Evolutionary conservation across 2,797 vertebrate genomes (phyloP).

Genomic region (Gymnoscopelus microlampas): DNA sequence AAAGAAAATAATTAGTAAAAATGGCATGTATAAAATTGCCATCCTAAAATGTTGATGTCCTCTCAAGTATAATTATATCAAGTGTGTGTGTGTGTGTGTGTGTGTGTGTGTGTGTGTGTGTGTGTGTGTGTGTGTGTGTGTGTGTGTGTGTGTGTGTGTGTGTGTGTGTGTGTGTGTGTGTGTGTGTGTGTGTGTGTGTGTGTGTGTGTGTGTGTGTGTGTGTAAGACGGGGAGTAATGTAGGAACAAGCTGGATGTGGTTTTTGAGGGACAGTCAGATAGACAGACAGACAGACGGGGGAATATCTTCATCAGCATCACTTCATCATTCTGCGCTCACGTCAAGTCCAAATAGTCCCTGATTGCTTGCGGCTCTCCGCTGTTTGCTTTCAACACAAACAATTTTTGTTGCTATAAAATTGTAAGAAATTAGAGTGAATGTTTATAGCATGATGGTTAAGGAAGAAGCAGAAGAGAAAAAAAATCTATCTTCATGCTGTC

Average conservation of each 20-base stretch:
- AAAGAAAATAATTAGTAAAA: too few relatives aligned
- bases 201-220: conserved; percentile 2
- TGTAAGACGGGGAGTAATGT: conserved; percentile 31
- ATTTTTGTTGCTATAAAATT: conserved; percentile 5
- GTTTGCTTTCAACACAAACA: conserved; percentile 34
- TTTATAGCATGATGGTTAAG: conserved; percentile 33
- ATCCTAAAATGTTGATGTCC: too few relatives aligned
- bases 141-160: conserved; percentile 15
- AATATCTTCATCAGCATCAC: conserved; percentile 6
- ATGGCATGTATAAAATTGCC: too few relatives aligned
- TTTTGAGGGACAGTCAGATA: conserved; percentile 32
- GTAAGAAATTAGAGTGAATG: conserved; percentile 21
- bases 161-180: not conserved
- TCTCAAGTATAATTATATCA: too few relatives aligned
- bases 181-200: not conserved
- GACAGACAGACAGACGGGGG: conserved; percentile 3
- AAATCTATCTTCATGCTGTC: conserved; percentile 12
- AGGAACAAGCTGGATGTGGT: conserved; percentile 31
- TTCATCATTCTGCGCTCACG: conserved; percentile 20
- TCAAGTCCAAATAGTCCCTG: conserved; percentile 37
- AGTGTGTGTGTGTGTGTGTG: conserved; percentile 11
- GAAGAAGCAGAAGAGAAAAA: conserved; percentile 8
- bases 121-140: conserved; percentile 12
- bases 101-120: conserved; percentile 15
- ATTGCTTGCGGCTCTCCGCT: conserved; percentile 32